A percentile compares a stretch with the other conserved stretches of the same genome.
Evolutionary conservation across 2,888 invertebrate species (phyloP).

Genomic region (Phortica okadai): DNA sequence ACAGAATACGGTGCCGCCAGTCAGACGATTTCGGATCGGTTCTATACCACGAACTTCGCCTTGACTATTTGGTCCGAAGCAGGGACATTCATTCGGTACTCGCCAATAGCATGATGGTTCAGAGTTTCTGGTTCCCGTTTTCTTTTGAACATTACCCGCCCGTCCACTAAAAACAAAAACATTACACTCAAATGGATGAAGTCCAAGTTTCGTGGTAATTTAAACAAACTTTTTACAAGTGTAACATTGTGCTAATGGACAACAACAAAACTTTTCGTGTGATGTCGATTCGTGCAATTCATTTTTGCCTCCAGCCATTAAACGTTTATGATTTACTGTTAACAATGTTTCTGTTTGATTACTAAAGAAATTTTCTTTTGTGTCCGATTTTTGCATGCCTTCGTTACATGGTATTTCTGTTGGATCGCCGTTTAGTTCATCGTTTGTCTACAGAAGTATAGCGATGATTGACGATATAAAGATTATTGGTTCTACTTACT

Average conservation of each 20-base stretch:
- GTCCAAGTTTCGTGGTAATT: neutral
- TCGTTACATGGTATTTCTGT: too few relatives aligned
- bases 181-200: neutral
- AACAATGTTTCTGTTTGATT: too few relatives aligned
- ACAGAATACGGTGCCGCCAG: neutral
- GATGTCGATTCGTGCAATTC: neutral
- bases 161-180: neutral
- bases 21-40: neutral
- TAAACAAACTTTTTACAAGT: conserved; percentile 5
- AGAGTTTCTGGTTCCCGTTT: too few relatives aligned
- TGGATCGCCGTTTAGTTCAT: too few relatives aligned
- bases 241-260: conserved; percentile 12
- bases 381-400: neutral
- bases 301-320: neutral
- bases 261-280: conserved; percentile 22
- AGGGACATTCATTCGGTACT: conserved; percentile 24
- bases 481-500: too few relatives aligned
- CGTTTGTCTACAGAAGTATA: too few relatives aligned
- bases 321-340: neutral
- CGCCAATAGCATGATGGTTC: conserved; percentile 15
- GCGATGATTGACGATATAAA: too few relatives aligned
- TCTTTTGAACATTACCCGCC: neutral
- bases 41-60: conserved; percentile 7
- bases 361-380: neutral
- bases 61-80: conserved; percentile 5